Evolutionary conservation across 1,140 invertebrate species (phyloP).

Genomic region (Paraescarpia echinospica): DNA sequence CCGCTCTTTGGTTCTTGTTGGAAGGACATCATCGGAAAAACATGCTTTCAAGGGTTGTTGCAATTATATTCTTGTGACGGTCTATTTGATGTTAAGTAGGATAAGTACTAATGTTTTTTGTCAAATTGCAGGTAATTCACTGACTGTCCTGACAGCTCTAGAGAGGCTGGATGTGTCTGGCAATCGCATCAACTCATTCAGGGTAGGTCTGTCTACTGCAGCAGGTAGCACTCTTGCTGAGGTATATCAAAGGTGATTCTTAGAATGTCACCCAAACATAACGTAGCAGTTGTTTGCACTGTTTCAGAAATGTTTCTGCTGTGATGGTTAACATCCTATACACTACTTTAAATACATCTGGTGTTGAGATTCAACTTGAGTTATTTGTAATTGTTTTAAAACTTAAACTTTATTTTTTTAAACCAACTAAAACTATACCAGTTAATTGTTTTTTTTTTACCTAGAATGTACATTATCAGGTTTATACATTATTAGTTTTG

Average conservation of each 20-base stretch:
- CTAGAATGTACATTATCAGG: too few relatives aligned
- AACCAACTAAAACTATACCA: too few relatives aligned
- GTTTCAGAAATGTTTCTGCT: not conserved
- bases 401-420: not conserved
- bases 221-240: not conserved
- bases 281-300: not conserved
- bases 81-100: not conserved
- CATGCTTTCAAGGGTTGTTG: not conserved
- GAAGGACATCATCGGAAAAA: not conserved
- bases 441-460: too few relatives aligned
- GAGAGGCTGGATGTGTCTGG: constrained; percentile 54
- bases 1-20: not conserved
- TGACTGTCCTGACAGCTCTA: constrained; percentile 44
- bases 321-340: not conserved
- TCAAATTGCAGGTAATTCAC: constrained; percentile 45
- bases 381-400: not conserved
- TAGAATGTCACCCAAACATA: not conserved
- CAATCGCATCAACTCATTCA: constrained; percentile 50
- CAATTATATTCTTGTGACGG: not conserved
- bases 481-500: not conserved
- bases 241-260: not conserved
- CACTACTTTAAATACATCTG: not conserved
- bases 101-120: not conserved
- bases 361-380: not conserved
- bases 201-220: constrained; percentile 38